phyloP scores from a whole-genome alignment of 2,797 vertebrate genomes.

The Salarias fasciatus region DNA sequence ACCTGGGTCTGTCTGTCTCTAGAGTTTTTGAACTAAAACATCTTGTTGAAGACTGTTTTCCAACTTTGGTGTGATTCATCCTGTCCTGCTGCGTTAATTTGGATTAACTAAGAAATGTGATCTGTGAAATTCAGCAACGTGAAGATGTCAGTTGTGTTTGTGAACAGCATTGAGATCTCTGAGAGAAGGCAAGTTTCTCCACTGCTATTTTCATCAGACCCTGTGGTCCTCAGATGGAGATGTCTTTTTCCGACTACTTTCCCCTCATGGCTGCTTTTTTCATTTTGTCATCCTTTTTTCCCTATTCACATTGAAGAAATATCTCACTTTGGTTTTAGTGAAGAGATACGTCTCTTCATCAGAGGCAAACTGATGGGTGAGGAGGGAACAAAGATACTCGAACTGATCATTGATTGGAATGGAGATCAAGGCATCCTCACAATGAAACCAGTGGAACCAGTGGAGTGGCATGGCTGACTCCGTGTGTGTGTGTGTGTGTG shows the following conservation, averaged over 20 bases:
- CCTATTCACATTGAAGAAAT: too few relatives aligned
- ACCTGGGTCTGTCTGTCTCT: constrained; percentile 9
- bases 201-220: too few relatives aligned
- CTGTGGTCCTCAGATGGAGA: too few relatives aligned
- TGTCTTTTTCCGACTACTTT: too few relatives aligned
- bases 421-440: constrained; percentile 45
- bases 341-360: too few relatives aligned
- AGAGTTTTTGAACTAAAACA: background rate
- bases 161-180: too few relatives aligned
- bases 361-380: constrained; percentile 27
- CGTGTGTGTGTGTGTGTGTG: constrained; percentile 25
- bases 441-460: constrained; percentile 77
- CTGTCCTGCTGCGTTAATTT: background rate
- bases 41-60: background rate
- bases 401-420: constrained; percentile 55
- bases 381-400: constrained; percentile 38
- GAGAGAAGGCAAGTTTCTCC: too few relatives aligned
- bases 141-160: too few relatives aligned
- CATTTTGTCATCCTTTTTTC: too few relatives aligned
- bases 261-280: too few relatives aligned
- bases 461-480: constrained; percentile 65
- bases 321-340: too few relatives aligned
- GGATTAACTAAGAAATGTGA: too few relatives aligned
- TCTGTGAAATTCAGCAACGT: background rate
- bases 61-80: background rate